Evolutionary conservation across 2,113 vertebrate genomes (phyloP).

Genomic region (Smithornis capensis): DNA sequence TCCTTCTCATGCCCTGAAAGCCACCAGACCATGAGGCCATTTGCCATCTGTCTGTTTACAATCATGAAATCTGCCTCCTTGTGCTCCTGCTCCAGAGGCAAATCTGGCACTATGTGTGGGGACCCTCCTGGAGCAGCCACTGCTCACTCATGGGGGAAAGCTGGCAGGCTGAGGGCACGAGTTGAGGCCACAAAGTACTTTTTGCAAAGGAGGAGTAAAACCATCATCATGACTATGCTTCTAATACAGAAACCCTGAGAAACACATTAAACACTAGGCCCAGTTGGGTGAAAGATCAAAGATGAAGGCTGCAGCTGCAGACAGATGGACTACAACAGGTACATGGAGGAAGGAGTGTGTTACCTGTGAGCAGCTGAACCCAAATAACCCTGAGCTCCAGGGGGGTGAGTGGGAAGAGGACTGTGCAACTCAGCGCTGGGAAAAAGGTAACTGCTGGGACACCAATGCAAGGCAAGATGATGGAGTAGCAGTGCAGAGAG

Average conservation of each 20-base stretch:
- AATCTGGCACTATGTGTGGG: not conserved
- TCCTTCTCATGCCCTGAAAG: not conserved
- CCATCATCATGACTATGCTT: not conserved
- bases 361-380: not conserved
- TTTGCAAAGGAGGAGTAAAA: not conserved
- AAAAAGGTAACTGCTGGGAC: not conserved
- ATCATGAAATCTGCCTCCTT: not conserved
- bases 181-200: not conserved
- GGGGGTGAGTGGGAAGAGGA: not conserved
- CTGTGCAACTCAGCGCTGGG: not conserved
- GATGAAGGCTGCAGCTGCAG: not conserved
- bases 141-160: rapidly evolving
- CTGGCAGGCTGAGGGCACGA: not conserved
- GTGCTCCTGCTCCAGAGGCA: not conserved
- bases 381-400: not conserved
- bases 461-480: not conserved
- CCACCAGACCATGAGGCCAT: not conserved
- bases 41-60: not conserved
- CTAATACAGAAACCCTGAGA: not conserved
- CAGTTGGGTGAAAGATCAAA: not conserved
- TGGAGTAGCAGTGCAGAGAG: rapidly evolving
- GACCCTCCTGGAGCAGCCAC: not conserved
- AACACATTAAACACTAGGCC: not conserved
- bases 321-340: not conserved
- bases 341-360: rapidly evolving